Conservation (phyloP, 1,140 invertebrate genomes). For the Lepidotrigona ventralis region DNA sequence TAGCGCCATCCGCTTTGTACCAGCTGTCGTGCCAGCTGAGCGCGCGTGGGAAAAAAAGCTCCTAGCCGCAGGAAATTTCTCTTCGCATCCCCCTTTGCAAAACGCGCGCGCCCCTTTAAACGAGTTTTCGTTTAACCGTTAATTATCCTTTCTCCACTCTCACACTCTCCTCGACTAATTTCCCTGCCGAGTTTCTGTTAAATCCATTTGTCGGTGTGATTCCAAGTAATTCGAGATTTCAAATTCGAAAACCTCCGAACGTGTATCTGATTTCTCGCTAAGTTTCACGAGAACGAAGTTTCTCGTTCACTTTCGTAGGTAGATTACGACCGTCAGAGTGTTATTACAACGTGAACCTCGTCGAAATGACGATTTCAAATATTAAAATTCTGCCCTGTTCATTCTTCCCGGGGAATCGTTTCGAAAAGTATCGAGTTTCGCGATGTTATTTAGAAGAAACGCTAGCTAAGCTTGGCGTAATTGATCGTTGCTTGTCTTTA, state of each 20-base stretch:
- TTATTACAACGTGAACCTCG: background rate
- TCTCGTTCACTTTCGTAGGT: background rate
- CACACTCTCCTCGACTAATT: background rate
- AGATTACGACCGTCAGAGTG: background rate
- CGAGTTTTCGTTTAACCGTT: conserved; percentile 9
- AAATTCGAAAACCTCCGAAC: background rate
- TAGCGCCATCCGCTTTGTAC: background rate
- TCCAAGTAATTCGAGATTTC: background rate
- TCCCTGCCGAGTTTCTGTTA: background rate
- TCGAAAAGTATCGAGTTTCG: no score
- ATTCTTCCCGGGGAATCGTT: no score
- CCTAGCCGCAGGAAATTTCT: conserved; percentile 7
- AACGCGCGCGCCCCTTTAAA: background rate
- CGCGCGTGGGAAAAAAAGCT: background rate
- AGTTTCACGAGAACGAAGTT: background rate
- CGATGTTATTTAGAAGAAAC: no score
- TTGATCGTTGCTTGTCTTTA: no score
- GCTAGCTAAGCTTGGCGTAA: no score
- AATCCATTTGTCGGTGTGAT: background rate
- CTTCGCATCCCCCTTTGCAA: background rate
- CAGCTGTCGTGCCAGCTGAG: conserved; percentile 12
- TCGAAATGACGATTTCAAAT: conserved; percentile 42
- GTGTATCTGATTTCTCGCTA: no score
- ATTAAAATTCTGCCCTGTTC: no score
- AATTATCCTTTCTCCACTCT: background rate